Conservation (phyloP, 2,888 invertebrate species). For the Julus scandinavius region DNA sequence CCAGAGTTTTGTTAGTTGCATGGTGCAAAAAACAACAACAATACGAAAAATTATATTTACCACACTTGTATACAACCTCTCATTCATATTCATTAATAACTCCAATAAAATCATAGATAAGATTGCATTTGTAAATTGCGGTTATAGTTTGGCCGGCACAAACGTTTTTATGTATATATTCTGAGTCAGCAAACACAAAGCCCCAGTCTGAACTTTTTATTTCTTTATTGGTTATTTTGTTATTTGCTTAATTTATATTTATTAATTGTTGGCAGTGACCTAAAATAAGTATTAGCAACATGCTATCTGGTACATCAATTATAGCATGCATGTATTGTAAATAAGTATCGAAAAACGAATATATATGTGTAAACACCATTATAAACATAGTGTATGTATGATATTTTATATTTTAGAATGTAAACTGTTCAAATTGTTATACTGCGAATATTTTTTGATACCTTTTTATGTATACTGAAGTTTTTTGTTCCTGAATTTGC, state of each 20-base stretch:
- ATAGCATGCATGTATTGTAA: too few relatives aligned
- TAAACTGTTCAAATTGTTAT: too few relatives aligned
- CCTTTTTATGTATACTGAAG: too few relatives aligned
- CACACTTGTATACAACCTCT: conserved; percentile 40
- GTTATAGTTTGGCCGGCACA: background rate
- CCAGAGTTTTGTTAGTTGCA: conserved; percentile 35
- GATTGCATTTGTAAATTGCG: background rate
- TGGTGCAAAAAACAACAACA: conserved; percentile 46
- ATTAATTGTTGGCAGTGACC: background rate
- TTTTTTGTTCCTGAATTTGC: too few relatives aligned
- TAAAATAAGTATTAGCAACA: too few relatives aligned
- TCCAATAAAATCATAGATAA: conserved; percentile 22
- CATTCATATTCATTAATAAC: conserved; percentile 45
- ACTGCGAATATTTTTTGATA: too few relatives aligned
- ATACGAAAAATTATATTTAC: conserved; percentile 25
- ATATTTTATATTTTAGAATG: too few relatives aligned
- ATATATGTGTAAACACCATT: background rate
- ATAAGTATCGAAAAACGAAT: background rate
- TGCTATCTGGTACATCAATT: too few relatives aligned
- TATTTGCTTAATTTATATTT: background rate
- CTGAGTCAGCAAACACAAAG: background rate
- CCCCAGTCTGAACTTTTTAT: background rate
- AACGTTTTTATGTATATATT: background rate
- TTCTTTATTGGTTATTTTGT: background rate
- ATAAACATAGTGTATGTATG: too few relatives aligned